These are phyloP conservation scores for Gobio gobio DNA, from an alignment of 2,113 vertebrate species.

Conservation along the genomic window DNA sequence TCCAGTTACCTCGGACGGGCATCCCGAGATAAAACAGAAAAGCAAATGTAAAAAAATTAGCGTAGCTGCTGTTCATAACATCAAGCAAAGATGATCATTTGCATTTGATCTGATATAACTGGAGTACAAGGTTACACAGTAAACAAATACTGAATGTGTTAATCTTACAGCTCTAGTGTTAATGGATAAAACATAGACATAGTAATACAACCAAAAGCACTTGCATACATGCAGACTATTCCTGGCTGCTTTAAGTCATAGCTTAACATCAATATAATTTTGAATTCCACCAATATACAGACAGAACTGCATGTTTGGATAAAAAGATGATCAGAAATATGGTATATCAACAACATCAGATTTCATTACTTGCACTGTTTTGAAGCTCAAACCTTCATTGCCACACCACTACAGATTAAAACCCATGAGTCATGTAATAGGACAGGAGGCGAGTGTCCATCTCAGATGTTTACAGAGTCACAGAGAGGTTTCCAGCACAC, in stretches of 20 bases:
- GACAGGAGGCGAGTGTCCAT: background rate
- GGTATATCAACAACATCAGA: background rate
- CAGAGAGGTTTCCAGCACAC: background rate
- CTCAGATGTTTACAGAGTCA: constrained; percentile 32
- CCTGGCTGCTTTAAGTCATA: too few species aligned
- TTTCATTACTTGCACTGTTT: background rate
- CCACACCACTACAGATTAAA: constrained; percentile 12
- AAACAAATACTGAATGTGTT: background rate
- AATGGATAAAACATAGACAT: background rate
- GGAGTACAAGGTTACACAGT: too few species aligned
- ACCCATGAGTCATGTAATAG: background rate
- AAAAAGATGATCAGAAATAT: background rate
- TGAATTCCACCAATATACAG: background rate
- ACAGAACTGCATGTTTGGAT: background rate
- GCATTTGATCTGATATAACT: too few species aligned
- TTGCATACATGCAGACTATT: background rate
- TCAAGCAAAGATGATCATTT: too few species aligned
- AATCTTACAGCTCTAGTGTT: background rate
- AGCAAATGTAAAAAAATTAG: too few species aligned
- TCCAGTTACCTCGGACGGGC: too few species aligned
- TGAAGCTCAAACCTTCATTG: background rate
- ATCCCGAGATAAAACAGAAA: too few species aligned
- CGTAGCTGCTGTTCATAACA: too few species aligned
- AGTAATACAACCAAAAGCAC: background rate
- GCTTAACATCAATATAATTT: too few species aligned